These are phyloP conservation scores for Porites lutea DNA, from an alignment of 64 coral and sea anemone genomes.

Conservation along the genomic window DNA sequence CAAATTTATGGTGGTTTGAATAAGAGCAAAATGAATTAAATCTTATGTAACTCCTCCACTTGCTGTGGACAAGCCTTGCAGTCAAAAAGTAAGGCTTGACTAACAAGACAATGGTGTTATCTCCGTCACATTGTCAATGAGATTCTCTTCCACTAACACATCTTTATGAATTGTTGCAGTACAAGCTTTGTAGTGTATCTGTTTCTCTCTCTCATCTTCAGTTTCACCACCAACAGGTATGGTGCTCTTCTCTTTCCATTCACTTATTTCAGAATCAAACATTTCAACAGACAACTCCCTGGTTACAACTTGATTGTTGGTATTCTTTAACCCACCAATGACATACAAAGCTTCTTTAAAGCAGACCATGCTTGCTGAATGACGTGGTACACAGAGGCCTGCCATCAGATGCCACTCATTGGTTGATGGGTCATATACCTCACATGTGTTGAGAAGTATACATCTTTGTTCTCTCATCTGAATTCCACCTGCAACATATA, in stretches of 20 bases:
- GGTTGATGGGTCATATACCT: not conserved
- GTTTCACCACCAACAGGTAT: not conserved
- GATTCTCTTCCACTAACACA: not conserved
- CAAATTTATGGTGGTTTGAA: too few species aligned
- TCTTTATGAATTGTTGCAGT: not conserved
- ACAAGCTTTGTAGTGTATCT: not conserved
- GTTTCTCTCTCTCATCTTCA: not conserved
- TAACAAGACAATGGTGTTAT: too few species aligned
- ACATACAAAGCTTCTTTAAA: conserved; percentile 16
- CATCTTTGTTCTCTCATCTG: not conserved
- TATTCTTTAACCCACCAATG: not conserved
- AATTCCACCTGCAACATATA: not conserved
- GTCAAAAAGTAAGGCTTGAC: too few species aligned
- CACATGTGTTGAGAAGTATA: not conserved
- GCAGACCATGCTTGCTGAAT: conserved; percentile 33
- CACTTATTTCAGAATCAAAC: not conserved
- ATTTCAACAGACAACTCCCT: conserved; percentile 12
- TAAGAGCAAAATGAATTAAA: too few species aligned
- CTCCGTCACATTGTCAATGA: too few species aligned
- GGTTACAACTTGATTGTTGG: too few species aligned
- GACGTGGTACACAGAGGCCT: not conserved
- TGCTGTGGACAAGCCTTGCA: too few species aligned
- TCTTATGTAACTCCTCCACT: too few species aligned
- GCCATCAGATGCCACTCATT: conserved; percentile 23
- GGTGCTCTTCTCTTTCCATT: not conserved